A percentile compares a stretch with the other conserved stretches of the same genome.
Evolutionary conservation across 2,888 invertebrate species (phyloP).

Genomic region (Iphiclides podalirius): DNA sequence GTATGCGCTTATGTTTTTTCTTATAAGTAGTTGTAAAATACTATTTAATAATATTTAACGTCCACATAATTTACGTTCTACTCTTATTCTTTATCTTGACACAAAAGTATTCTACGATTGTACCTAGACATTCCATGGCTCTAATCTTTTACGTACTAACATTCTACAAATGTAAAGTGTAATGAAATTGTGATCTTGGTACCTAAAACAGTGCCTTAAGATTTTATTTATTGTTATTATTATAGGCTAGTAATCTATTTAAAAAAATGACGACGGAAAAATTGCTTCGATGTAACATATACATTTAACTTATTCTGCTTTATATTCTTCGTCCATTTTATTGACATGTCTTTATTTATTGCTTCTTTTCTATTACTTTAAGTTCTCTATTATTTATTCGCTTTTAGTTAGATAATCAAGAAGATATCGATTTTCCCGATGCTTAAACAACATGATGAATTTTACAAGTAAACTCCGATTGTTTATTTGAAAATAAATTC

Average conservation of each 20-base stretch:
- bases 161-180: constrained; percentile 46
- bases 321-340: constrained; percentile 33
- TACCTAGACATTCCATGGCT: constrained; percentile 70
- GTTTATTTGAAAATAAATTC: constrained; percentile 2
- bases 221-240: constrained; percentile 76
- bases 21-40: constrained; percentile 67
- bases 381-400: constrained; percentile 40
- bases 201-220: constrained; percentile 76
- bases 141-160: constrained; percentile 52
- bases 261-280: constrained; percentile 57
- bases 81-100: constrained; percentile 43
- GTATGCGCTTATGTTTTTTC: constrained; percentile 78
- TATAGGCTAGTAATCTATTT: constrained; percentile 72
- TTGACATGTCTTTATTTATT: constrained; percentile 51
- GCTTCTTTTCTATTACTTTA: constrained; percentile 39
- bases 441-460: constrained; percentile 1
- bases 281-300: constrained; percentile 58
- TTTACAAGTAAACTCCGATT: neutral
- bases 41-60: constrained; percentile 45
- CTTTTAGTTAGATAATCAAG: constrained; percentile 17
- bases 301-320: constrained; percentile 48
- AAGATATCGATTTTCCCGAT: constrained; percentile 14
- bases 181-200: constrained; percentile 76
- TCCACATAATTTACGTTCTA: constrained; percentile 40
- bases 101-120: constrained; percentile 39